Evolutionary conservation across 2,113 vertebrate species (phyloP).

Genomic region (Bubo scandiacus): DNA sequence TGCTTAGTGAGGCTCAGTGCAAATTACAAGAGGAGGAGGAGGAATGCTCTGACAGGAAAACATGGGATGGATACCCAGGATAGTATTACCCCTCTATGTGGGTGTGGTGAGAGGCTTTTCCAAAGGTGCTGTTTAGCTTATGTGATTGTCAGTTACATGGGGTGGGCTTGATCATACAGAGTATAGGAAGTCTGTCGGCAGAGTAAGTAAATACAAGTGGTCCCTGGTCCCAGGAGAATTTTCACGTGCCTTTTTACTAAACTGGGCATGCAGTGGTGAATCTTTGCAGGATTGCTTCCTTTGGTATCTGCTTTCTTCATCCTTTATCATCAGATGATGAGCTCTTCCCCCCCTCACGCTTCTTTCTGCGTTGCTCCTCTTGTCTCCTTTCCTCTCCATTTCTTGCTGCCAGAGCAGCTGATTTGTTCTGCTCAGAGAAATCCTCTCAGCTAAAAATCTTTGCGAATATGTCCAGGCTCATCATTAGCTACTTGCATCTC

Average conservation of each 20-base stretch:
- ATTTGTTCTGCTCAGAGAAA: not conserved
- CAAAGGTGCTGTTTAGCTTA: not conserved
- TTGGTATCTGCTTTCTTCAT: not conserved
- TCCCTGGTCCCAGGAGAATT: not conserved
- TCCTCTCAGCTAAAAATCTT: not conserved
- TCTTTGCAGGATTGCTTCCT: not conserved
- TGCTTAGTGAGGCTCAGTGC: not conserved
- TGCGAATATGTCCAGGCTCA: not conserved
- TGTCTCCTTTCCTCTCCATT: not conserved
- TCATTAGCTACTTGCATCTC: not conserved
- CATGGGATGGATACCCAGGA: not conserved
- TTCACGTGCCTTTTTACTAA: not conserved
- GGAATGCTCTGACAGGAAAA: rapidly evolving
- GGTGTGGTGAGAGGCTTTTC: not conserved
- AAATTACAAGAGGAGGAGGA: not conserved
- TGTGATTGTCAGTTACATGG: not conserved
- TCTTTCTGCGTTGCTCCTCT: not conserved
- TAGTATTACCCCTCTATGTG: not conserved
- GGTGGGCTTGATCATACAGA: not conserved
- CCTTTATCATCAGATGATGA: not conserved
- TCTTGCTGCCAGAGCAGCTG: not conserved
- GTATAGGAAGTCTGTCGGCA: not conserved
- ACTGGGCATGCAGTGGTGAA: not conserved
- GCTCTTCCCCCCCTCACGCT: not conserved
- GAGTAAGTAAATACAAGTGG: not conserved